These are phyloP conservation scores for Hippocampus guttulatus DNA, from an alignment of 2,113 vertebrate genomes.

Conservation along the genomic window DNA sequence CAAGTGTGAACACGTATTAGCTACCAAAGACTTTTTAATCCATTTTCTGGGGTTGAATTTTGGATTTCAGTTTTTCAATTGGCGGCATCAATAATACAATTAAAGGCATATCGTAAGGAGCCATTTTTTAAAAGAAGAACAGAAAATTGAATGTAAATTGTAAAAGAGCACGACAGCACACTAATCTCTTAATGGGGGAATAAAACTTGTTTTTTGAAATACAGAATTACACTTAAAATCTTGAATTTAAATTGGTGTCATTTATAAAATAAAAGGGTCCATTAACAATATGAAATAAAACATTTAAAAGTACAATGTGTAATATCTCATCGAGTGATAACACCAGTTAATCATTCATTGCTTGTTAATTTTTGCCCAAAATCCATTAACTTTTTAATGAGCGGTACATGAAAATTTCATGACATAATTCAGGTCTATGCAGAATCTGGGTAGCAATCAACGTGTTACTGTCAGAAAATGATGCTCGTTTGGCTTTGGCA, in stretches of 20 bases:
- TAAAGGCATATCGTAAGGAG: too few species aligned
- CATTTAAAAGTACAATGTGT: too few species aligned
- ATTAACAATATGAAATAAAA: too few species aligned
- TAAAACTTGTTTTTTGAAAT: too few species aligned
- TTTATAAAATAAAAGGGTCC: too few species aligned
- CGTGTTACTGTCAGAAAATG: background rate
- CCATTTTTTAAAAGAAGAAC: too few species aligned
- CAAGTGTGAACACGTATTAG: background rate
- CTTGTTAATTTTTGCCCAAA: background rate
- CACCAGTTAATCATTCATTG: background rate
- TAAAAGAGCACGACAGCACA: too few species aligned
- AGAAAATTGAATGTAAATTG: too few species aligned
- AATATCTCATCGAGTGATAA: background rate
- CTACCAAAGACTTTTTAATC: too few species aligned
- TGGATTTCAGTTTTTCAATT: background rate
- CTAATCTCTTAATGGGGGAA: too few species aligned
- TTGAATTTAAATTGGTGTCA: too few species aligned
- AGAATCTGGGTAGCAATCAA: background rate
- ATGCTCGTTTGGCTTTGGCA: background rate
- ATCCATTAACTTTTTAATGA: background rate
- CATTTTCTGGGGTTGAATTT: background rate
- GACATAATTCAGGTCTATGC: background rate
- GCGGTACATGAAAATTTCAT: background rate
- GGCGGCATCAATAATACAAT: background rate
- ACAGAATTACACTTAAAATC: too few species aligned